Evolutionary conservation across 2,888 invertebrate species (phyloP), one percentile per base, ranked within the genome.

Genomic region (Notodonta ziczac): DNA sequence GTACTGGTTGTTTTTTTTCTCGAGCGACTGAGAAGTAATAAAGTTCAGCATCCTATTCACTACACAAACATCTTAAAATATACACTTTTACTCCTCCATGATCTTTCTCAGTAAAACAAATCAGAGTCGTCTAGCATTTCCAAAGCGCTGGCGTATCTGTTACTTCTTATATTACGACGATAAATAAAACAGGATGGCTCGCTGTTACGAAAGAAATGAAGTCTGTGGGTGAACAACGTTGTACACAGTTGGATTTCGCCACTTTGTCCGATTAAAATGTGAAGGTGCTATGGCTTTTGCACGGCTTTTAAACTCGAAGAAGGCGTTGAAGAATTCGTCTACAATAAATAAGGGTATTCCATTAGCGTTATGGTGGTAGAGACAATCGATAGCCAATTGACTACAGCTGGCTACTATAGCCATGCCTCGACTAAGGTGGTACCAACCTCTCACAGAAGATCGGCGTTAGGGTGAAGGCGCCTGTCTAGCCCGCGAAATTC

Each of bases 171-270:
- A 59, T 69, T 69, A 66, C 65, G 67, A 71, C 56, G 58, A 65
- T 67, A 76, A 76, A 74, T 71, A 71, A 69, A 69, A 69, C 61
- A 71, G 14, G 62, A 62, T 65, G 56, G 42, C 55, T 67, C 65
- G 59, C 61, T 65, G 63, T 70, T 74, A 70, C 62, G 59, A 66
- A 63, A 61, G 65, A 69, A 67, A 76, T 69, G 61, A 66, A 73
- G 68, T 66, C 69, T 65, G 52, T 58, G 50, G 60, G 65, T 61
- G 60, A 73, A 69, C 63, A 61, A 61, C 52, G 50, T 59, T 60
- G 46, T 62, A 59, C 73, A 59, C 61, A 65, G 63, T 67, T 60
- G 67, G 61, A 68, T 68, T 68, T 75, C 52, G 46, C 67, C 61
- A 73, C 68, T 66, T 48, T 61, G 59, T 62, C 50, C n/a, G 63